Evolutionary conservation across 2,113 vertebrate genomes (phyloP).

Genomic region (Mungos mungo): DNA sequence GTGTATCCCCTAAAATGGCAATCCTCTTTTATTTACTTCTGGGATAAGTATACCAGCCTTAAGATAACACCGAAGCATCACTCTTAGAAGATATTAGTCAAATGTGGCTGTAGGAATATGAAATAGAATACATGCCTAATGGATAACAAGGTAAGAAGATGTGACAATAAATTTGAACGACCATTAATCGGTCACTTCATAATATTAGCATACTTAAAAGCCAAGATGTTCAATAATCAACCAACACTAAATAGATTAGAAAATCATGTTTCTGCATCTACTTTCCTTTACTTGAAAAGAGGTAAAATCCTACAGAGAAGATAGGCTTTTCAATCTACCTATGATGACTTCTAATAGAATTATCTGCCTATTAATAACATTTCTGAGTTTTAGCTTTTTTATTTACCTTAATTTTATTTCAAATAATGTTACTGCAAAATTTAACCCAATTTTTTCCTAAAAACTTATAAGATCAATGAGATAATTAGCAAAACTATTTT

Average conservation of each 20-base stretch:
- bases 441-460: not conserved
- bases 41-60: not conserved
- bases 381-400: not conserved
- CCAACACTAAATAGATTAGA: not conserved
- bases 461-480: not conserved
- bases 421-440: not conserved
- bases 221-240: not conserved
- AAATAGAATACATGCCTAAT: not conserved
- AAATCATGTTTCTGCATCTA: not conserved
- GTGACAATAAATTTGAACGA: conserved; percentile 12
- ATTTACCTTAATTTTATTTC: not conserved
- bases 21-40: not conserved
- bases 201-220: not conserved
- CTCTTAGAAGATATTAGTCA: not conserved
- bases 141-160: not conserved
- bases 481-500: not conserved
- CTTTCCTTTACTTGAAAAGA: not conserved
- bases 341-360: not conserved
- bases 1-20: not conserved
- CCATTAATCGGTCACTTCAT: not conserved
- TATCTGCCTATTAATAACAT: not conserved
- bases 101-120: not conserved
- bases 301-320: not conserved
- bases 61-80: not conserved
- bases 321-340: not conserved